Base-by-base conservation (phyloP, 1,140 invertebrate genomes). In the Saccostrea glomerata region DNA sequence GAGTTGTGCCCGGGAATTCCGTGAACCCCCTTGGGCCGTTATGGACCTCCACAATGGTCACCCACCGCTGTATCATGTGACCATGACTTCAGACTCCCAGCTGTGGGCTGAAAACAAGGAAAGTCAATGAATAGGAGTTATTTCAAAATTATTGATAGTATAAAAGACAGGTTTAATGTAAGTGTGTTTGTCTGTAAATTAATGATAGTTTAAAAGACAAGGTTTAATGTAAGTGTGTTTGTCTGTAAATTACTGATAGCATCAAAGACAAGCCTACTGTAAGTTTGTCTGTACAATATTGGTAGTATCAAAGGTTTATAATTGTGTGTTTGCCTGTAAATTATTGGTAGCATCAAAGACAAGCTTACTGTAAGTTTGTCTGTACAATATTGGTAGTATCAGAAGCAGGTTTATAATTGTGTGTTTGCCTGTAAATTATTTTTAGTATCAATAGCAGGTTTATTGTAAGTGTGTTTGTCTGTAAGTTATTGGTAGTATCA, bases 151-250 rank as follows among this genome's bases (percentile, higher is more conserved):
- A 77, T 77, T 77, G 70, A 77, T 77, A 36, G 70, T 77, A 30
- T 77, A 77, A 77, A 77, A 77, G 70, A 77, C 23, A 77, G 70
- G 70, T 77, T 77, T 77, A 12, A n/a, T 73, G 66, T 73, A 73
- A 73, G 66, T 73, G n/a, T 73, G 66, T 73, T 23, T 60, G n/a
- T n/a, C n/a, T n/a, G n/a, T n/a, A n/a, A n/a, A n/a, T n/a, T n/a
- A n/a, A n/a, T n/a, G n/a, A n/a, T n/a, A n/a, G n/a, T n/a, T n/a
- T n/a, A n/a, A n/a, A n/a, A n/a, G n/a, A n/a, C n/a, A n/a, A n/a
- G n/a, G n/a, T n/a, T n/a, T n/a, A n/a, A n/a, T n/a, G n/a, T n/a
- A n/a, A n/a, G n/a, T n/a, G n/a, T n/a, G n/a, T n/a, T n/a, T n/a
- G n/a, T n/a, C n/a, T n/a, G 30, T 36, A 36, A 36, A 36, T 36